phyloP scores from a whole-genome alignment of 1,140 invertebrate genomes.

The Drosophila ironensis region DNA sequence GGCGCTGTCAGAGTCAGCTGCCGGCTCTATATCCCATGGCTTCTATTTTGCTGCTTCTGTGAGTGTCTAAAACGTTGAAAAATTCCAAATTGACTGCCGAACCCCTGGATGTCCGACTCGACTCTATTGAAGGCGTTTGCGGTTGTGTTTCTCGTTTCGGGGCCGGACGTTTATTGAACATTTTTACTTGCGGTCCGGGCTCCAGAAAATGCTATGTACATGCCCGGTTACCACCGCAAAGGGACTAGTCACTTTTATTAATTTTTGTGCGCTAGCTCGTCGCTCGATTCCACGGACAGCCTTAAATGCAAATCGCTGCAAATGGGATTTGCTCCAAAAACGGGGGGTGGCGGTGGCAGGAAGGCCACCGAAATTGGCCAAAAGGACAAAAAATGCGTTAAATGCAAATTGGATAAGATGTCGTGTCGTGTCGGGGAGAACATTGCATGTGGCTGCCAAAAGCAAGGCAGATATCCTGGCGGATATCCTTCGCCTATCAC shows the following conservation, averaged over 20 bases:
- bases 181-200: slow-evolving; percentile 68
- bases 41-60: slow-evolving; percentile 4
- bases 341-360: too few relatives aligned
- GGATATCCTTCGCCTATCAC: slow-evolving; percentile 64
- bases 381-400: slow-evolving; percentile 61
- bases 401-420: slow-evolving; percentile 80
- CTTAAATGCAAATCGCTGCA: slow-evolving; percentile 73
- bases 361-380: slow-evolving; percentile 14
- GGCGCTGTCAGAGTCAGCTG: slow-evolving; percentile 69
- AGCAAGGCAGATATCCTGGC: slow-evolving; percentile 49
- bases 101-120: slow-evolving; percentile 23
- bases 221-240: neutral
- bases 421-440: slow-evolving; percentile 37
- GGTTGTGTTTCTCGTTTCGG: slow-evolving; percentile 42
- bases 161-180: slow-evolving; percentile 74
- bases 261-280: slow-evolving; percentile 52
- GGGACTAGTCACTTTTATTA: slow-evolving; percentile 58
- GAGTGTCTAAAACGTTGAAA: slow-evolving; percentile 48
- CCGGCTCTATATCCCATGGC: slow-evolving; percentile 7
- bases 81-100: slow-evolving; percentile 68
- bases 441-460: slow-evolving; percentile 21
- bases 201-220: slow-evolving; percentile 14
- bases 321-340: slow-evolving; percentile 59
- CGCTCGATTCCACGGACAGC: slow-evolving; percentile 72
- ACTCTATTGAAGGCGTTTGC: slow-evolving; percentile 69